These are phyloP conservation scores for Mus minutoides DNA, from an alignment of 2,797 vertebrate species.

Conservation along the genomic window DNA sequence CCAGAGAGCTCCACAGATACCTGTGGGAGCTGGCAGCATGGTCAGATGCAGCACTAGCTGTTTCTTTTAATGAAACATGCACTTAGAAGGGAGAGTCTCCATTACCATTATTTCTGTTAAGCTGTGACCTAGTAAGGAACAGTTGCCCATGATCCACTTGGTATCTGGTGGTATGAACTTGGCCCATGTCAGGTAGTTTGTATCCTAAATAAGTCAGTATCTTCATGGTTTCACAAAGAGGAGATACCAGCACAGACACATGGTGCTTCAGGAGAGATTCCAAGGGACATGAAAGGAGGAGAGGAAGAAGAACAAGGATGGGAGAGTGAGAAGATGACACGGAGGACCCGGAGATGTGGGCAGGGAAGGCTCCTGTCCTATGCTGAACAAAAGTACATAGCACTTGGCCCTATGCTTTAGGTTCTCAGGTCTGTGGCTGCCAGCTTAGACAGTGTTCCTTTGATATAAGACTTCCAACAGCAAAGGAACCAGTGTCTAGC, in stretches of 20 bases:
- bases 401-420: neutral
- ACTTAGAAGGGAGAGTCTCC: neutral
- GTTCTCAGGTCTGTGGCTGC: conserved; percentile 9
- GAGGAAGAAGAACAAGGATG: too few relatives aligned
- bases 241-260: neutral
- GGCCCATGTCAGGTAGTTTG: too few relatives aligned
- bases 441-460: conserved; percentile 35
- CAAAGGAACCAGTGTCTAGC: conserved; percentile 71
- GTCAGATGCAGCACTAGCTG: accelerated
- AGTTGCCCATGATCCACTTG: neutral
- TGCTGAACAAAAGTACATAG: neutral
- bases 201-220: neutral
- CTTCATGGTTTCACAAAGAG: neutral
- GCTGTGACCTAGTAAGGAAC: neutral
- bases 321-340: neutral
- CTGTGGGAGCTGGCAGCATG: neutral
- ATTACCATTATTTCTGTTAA: neutral
- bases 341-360: accelerated
- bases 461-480: conserved; percentile 78
- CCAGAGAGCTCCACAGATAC: neutral
- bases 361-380: too few relatives aligned
- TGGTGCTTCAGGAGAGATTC: neutral
- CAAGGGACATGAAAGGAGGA: too few relatives aligned
- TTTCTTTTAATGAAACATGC: neutral
- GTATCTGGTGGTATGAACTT: neutral